Percentiles rank a stretch among this genome's conserved stretches.
Evolutionary conservation across 2,113 vertebrate species (phyloP).

Genomic region (Macaca nemestrina): DNA sequence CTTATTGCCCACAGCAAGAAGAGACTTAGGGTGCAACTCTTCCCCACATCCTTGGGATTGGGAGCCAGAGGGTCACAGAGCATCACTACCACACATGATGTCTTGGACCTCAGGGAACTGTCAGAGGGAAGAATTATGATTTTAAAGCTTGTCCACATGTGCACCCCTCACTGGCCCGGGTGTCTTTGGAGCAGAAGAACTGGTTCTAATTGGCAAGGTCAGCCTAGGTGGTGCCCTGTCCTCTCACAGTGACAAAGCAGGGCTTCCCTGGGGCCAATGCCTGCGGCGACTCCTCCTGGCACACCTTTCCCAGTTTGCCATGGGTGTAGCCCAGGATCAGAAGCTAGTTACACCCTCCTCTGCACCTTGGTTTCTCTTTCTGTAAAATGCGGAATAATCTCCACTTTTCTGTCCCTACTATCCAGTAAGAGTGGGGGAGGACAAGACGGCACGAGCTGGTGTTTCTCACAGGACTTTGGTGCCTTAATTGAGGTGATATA

Average conservation of each 20-base stretch:
- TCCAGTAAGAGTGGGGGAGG: not conserved
- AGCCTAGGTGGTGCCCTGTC: not conserved
- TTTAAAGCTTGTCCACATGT: not conserved
- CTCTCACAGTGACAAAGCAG: no score
- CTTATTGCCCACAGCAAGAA: not conserved
- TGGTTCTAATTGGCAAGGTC: not conserved
- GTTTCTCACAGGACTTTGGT: not conserved
- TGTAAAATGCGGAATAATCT: not conserved
- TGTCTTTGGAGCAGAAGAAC: not conserved
- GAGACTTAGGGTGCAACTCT: not conserved
- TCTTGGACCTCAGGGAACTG: not conserved
- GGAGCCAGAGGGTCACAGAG: not conserved
- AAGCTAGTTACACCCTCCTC: not conserved
- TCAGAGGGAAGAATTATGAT: not conserved
- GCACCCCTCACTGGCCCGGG: not conserved
- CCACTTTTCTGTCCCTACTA: not conserved
- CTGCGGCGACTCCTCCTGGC: not conserved
- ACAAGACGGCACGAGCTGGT: rapidly evolving
- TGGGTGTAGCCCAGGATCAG: not conserved
- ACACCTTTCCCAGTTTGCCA: not conserved
- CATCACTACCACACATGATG: not conserved
- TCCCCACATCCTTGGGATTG: not conserved
- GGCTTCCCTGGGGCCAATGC: not conserved
- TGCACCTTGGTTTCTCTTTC: not conserved
- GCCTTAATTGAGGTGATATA: not conserved